A percentile compares a stretch with the other conserved stretches of the same genome.
These are phyloP conservation scores for Quiscalus mexicanus DNA, from an alignment of 2,113 vertebrate species.

Conservation along the genomic window DNA sequence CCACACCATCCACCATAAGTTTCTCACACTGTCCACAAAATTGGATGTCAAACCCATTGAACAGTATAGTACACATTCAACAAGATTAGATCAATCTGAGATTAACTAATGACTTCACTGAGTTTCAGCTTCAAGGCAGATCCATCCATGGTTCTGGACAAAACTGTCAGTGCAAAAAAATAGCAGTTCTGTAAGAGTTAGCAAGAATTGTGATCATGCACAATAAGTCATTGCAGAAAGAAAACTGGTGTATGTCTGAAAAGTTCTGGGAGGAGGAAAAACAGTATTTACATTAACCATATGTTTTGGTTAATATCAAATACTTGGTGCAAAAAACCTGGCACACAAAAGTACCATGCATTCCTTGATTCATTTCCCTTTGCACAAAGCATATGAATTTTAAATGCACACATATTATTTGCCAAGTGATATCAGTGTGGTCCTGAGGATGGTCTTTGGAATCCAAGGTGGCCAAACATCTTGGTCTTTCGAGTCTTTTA, in stretches of 20 bases:
- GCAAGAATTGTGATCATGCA: not conserved
- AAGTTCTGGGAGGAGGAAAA: not conserved
- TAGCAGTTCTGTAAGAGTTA: not conserved
- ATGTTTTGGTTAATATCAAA: not conserved
- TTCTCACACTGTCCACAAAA: constrained; percentile 24
- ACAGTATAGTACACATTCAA: not conserved
- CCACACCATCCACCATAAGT: not conserved
- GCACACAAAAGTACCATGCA: not conserved
- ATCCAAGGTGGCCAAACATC: not conserved
- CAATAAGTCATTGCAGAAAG: not conserved
- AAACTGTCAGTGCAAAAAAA: not conserved
- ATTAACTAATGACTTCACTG: not conserved
- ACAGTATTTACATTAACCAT: not conserved
- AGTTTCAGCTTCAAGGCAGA: not conserved
- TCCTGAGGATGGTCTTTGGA: not conserved
- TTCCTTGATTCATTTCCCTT: not conserved
- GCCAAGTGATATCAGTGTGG: not conserved
- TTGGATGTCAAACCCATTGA: not conserved
- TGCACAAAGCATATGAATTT: not conserved
- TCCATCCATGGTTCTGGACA: not conserved
- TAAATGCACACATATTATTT: not conserved
- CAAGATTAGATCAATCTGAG: not conserved
- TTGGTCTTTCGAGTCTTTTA: not conserved
- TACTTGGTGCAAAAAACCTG: not conserved
- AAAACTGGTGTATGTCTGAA: not conserved